Conservation (phyloP, 2,113 vertebrate genomes). For the Fregata magnificens region DNA sequence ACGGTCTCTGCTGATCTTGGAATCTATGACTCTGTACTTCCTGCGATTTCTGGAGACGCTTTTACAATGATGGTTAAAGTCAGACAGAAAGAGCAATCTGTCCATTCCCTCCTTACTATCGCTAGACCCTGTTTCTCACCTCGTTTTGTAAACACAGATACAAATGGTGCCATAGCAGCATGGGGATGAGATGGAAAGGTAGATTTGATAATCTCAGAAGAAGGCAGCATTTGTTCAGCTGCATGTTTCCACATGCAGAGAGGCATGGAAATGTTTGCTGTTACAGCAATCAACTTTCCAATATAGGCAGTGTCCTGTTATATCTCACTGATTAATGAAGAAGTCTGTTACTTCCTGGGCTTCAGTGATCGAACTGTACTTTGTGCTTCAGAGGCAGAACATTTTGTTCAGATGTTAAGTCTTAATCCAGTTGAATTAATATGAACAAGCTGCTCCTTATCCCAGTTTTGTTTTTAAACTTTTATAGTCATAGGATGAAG, state of each 20-base stretch:
- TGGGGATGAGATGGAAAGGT: neutral
- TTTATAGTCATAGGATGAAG: neutral
- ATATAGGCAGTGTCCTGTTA: neutral
- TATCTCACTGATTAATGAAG: neutral
- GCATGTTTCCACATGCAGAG: neutral
- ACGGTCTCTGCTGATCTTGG: neutral
- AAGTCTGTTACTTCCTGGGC: neutral
- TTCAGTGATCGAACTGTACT: neutral
- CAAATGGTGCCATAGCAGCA: neutral
- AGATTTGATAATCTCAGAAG: neutral
- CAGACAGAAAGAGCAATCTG: neutral
- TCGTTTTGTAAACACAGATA: neutral
- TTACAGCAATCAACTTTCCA: neutral
- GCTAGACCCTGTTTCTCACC: neutral
- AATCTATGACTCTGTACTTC: neutral
- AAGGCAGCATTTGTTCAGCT: neutral
- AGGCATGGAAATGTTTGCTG: neutral
- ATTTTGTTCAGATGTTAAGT: slow-evolving; percentile 15
- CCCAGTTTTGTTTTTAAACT: neutral
- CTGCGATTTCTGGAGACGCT: neutral
- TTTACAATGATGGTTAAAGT: neutral
- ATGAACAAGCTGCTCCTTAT: neutral
- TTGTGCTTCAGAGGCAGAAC: neutral
- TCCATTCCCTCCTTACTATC: neutral
- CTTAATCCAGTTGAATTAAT: slow-evolving; percentile 22